phyloP scores from a whole-genome alignment of 2,797 vertebrate species.

The Arnoldichthys spilopterus region DNA sequence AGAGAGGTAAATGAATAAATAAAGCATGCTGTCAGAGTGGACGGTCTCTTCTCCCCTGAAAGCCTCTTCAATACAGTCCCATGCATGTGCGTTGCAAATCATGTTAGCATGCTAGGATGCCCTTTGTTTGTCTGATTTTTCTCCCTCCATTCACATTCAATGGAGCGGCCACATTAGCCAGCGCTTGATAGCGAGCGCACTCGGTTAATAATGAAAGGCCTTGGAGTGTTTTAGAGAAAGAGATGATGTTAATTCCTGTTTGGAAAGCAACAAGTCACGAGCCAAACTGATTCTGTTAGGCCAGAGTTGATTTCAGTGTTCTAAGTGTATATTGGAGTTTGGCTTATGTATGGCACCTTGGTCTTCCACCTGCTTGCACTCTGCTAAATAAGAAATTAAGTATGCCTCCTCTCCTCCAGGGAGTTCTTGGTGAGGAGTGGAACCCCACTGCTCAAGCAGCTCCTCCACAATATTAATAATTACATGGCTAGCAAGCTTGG shows the following conservation, averaged over 20 bases:
- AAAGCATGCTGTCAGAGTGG: constrained; percentile 56
- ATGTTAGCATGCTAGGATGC: constrained; percentile 57
- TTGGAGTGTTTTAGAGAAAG: constrained; percentile 60
- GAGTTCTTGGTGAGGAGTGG: constrained; percentile 38
- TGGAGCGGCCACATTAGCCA: constrained; percentile 60
- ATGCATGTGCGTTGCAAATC: constrained; percentile 30
- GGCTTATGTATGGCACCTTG: background rate
- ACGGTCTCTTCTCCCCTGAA: constrained; percentile 41
- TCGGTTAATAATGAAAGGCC: constrained; percentile 75
- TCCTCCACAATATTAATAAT: constrained; percentile 34
- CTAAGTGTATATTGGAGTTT: background rate
- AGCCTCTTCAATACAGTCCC: constrained; percentile 51
- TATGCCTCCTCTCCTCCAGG: constrained; percentile 32
- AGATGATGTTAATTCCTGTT: constrained; percentile 37
- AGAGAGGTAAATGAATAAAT: constrained; percentile 72
- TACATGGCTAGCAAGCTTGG: constrained; percentile 29
- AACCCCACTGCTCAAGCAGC: constrained; percentile 38
- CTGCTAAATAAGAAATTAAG: background rate
- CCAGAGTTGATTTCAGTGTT: constrained; percentile 40
- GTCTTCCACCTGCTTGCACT: background rate
- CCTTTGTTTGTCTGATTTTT: constrained; percentile 61
- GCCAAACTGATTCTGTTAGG: constrained; percentile 50
- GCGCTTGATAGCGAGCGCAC: constrained; percentile 74
- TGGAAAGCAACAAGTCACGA: constrained; percentile 69
- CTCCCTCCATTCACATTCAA: constrained; percentile 23